phyloP scores from a whole-genome alignment of 2,113 vertebrate species.

The Ailuropoda melanoleuca region DNA sequence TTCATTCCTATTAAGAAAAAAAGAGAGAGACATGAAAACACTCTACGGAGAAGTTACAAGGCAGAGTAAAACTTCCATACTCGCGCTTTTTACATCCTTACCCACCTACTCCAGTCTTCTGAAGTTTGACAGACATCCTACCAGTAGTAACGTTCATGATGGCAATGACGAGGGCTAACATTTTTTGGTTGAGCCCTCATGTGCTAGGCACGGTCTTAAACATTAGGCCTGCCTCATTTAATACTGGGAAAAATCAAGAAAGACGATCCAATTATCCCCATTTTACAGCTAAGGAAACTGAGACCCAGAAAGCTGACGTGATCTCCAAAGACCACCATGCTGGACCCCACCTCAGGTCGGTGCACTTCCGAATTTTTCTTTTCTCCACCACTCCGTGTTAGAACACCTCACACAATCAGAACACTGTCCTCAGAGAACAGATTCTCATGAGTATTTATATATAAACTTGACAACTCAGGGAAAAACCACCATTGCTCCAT shows the following conservation, averaged over 20 bases:
- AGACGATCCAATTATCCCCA: background rate
- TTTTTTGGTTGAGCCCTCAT: fast-evolving
- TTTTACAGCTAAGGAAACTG: background rate
- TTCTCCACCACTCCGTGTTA: background rate
- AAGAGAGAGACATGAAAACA: background rate
- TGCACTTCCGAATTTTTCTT: background rate
- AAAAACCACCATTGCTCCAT: background rate
- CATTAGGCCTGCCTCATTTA: background rate
- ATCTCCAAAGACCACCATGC: background rate
- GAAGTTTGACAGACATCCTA: background rate
- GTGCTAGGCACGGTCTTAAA: fast-evolving
- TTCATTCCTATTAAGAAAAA: constrained; percentile 87
- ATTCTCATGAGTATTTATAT: background rate
- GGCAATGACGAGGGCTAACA: background rate
- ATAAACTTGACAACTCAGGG: background rate
- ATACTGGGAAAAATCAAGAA: background rate
- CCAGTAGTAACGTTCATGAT: too few relatives aligned
- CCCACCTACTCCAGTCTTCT: background rate
- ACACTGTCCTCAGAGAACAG: background rate
- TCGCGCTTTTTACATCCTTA: fast-evolving
- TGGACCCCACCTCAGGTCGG: too few relatives aligned
- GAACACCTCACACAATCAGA: background rate
- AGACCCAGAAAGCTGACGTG: background rate
- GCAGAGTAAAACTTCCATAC: fast-evolving
- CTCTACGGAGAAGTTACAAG: fast-evolving